These are phyloP conservation scores for Gryon sp. DNA, from an alignment of 1,140 invertebrate species.

Conservation along the genomic window DNA sequence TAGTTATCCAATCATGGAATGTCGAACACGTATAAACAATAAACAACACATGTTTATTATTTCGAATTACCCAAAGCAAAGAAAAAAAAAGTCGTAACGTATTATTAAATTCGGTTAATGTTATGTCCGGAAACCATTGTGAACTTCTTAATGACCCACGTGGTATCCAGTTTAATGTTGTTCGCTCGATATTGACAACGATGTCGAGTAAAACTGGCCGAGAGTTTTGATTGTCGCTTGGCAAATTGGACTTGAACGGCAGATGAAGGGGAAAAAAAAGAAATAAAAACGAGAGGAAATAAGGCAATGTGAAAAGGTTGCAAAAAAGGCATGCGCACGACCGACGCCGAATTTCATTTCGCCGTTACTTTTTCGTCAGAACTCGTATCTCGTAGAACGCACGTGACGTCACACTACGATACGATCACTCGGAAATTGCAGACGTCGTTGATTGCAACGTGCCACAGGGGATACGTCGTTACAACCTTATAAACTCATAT, in stretches of 20 bases:
- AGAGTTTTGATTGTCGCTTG: constrained; percentile 52
- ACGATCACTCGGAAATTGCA: constrained; percentile 66
- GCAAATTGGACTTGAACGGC: constrained; percentile 51
- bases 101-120: no score
- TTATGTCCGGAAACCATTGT: no score
- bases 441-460: constrained; percentile 62
- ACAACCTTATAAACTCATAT: constrained; percentile 54
- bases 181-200: constrained; percentile 52
- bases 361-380: constrained; percentile 51
- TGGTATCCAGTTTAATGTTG: constrained; percentile 25
- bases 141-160: constrained; percentile 43
- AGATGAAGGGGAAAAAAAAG: constrained; percentile 39
- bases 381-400: constrained; percentile 63
- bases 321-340: constrained; percentile 41
- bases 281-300: constrained; percentile 43
- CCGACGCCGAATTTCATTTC: constrained; percentile 62
- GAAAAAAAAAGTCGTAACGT: no score
- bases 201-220: constrained; percentile 11
- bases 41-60: no score
- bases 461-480: constrained; percentile 51
- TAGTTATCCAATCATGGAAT: no score
- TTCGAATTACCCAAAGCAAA: no score
- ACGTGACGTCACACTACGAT: constrained; percentile 62
- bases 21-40: no score
- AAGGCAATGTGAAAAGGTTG: constrained; percentile 51